These are phyloP conservation scores for Brotogeris chrysoptera DNA, from an alignment of 2,797 vertebrate species.

Conservation along the genomic window DNA sequence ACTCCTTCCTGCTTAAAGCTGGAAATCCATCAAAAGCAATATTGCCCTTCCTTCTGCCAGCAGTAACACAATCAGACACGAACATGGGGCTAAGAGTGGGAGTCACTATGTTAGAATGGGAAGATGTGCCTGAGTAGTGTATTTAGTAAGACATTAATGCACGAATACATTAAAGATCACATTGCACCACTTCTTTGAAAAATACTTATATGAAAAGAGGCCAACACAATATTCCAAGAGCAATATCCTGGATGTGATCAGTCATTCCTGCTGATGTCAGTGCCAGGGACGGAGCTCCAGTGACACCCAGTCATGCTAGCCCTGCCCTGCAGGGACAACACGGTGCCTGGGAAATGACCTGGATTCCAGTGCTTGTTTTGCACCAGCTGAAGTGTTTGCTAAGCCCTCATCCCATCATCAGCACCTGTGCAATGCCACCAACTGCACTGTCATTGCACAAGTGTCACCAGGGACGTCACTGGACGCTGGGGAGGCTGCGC, in stretches of 20 bases:
- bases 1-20: neutral
- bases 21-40: conserved; percentile 14
- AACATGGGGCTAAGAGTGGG: neutral
- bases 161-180: neutral
- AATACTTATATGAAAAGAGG: neutral
- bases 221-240: neutral
- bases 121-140: neutral
- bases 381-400: neutral
- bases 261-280: neutral
- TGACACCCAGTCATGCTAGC: neutral
- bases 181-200: neutral
- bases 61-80: neutral
- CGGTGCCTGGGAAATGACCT: neutral
- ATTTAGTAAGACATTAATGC: neutral
- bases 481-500: neutral
- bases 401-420: neutral
- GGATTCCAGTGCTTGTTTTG: conserved; percentile 23
- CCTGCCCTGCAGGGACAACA: neutral
- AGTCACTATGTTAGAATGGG: neutral
- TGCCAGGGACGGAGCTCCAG: neutral
- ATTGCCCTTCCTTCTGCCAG: neutral
- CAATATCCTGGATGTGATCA: neutral
- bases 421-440: neutral
- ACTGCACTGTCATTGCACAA: neutral
- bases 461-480: fast-evolving